Evolutionary conservation across 1,140 invertebrate species (phyloP).

Genomic region (Drosophila arizonae): DNA sequence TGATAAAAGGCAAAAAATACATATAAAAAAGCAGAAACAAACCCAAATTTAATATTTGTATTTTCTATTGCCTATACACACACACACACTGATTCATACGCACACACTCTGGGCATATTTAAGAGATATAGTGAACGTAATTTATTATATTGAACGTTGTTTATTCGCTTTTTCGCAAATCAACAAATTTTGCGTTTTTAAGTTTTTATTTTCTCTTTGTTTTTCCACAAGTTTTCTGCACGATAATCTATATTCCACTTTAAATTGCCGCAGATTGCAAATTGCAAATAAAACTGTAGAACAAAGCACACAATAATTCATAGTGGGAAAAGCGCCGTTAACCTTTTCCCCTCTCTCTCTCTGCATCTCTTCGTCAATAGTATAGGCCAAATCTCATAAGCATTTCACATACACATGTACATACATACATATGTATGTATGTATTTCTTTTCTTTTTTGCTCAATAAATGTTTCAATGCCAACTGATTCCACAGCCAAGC

Average conservation of each 20-base stretch:
- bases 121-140: conserved; percentile 22
- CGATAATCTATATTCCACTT: neutral
- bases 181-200: conserved; percentile 42
- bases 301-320: conserved; percentile 29
- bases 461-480: conserved; percentile 48
- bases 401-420: conserved; percentile 9
- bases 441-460: neutral
- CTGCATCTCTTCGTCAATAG: neutral
- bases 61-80: conserved; percentile 40
- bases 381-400: conserved; percentile 24
- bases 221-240: neutral
- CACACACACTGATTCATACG: neutral
- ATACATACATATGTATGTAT: no score
- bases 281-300: conserved; percentile 2
- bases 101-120: neutral
- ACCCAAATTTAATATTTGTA: conserved; percentile 54
- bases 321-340: conserved; percentile 13
- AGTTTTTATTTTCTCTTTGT: conserved; percentile 27
- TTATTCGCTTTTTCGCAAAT: conserved; percentile 46
- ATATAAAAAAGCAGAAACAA: conserved; percentile 25
- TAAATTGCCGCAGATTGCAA: no score
- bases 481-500: conserved; percentile 32
- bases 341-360: neutral
- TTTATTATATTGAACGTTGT: conserved; percentile 50
- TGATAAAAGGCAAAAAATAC: conserved; percentile 55